Base-by-base conservation (phyloP, 2,797 vertebrate genomes). In the Coccyzus lansbergi region DNA sequence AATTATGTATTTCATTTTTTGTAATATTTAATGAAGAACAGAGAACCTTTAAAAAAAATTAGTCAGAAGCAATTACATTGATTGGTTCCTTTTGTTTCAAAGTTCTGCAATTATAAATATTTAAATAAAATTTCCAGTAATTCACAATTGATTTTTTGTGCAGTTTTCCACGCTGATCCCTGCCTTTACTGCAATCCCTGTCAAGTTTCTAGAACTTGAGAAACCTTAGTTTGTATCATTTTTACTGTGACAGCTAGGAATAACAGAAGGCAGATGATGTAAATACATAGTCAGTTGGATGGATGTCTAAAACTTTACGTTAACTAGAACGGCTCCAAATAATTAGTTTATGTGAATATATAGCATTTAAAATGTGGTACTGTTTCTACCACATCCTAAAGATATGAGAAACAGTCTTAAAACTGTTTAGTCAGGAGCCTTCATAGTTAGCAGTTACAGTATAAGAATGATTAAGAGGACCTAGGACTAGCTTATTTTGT, bases 341-440 rank as follows among this genome's bases (percentile, higher is more conserved):
- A 44, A 49, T 25, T 48, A 28, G 28, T 59, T 87, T 42, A 8
- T 51, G 16, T 60, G 46, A 85, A 28, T 28, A 17, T 56, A 10
- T 0, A 1, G 29, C 4, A 3, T 42, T 59, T 60, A 78, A 69
- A n/a, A 8, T 3, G 1, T 68, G 29, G 3, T 80, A 33, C 34
- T 26, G 5, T 65, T 83, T 83, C n/a, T 51, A 44, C 26, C 10
- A 46, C 10, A 22, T 53, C 29, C 20, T 76, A 55, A 28, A 52
- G 29, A n/a, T 83, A 36, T 36, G 60, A 52, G 28, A 42, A 72
- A 8, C 12, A 29, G 17, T 64, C 10, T 12, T 70, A 53, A 34
- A 8, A 28, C 28, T 34, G 13, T 72, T 53, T 36, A 59, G 29
- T 12, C 11, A 22, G 12, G 12, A 70, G 8, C 34, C 4, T 4